Evolutionary conservation across 2,888 invertebrate genomes (phyloP), one percentile per base, ranked within the genome.

Genomic region (Machimus rusticus): DNA sequence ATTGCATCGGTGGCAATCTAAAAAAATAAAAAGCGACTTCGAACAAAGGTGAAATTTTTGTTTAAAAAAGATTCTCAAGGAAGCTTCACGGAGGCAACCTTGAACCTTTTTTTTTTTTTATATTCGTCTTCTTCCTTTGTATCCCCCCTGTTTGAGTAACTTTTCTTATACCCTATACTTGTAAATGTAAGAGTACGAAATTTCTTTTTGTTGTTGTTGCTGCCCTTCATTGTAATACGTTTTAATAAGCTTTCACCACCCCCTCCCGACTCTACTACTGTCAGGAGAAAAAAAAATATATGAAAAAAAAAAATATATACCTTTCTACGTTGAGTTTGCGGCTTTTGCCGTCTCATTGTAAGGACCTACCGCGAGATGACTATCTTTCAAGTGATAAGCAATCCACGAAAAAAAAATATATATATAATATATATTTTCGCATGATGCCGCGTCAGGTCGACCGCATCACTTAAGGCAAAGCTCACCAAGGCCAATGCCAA

Each of bases 71-170:
- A 39, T 85, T 66, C 66, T 46, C 74, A 85, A 34, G 66, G 74
- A 85, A 85, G 43, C 74, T 85, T 85, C 46, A 74, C 74, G 51
- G 46, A 5, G 46, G 19, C 85, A 85, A 74, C 85, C 85, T 85
- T 85, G 85, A 85, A 85, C 74, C 74, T 85, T 85, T 85, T 85
- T 43, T 85, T 28, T 43, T 74, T n/a, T n/a, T n/a, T n/a, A n/a
- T 74, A 34, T 74, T 85, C 57, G 14, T 39, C 74, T 6, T 46
- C 43, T 46, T 46, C 43, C 43, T 46, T 46, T 46, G 9, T 46
- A 39, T 39, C 39, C 39, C 8, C 43, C 43, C 74, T 43, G 16
- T 85, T 85, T 74, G 28, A 43, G 74, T 74, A 74, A 85, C 74
- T 46, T 85, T 46, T 74, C 43, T 85, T 74, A 74, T 66, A 23